A percentile compares a stretch with the other conserved stretches of the same genome.
phyloP scores from a whole-genome alignment of 2,797 vertebrate genomes.

The Enteromius fasciolatus region DNA sequence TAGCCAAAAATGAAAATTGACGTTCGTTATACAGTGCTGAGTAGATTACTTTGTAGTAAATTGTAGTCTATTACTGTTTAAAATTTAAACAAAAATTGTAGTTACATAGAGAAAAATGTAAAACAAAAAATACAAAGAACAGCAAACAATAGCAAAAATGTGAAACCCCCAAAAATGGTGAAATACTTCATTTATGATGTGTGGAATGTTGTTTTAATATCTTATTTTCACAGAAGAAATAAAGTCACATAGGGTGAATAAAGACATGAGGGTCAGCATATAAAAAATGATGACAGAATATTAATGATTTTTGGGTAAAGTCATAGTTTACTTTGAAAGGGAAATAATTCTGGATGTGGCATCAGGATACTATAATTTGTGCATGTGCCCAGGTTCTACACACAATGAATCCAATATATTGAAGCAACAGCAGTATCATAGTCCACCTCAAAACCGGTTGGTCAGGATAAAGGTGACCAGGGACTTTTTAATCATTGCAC shows the following conservation, averaged over 20 bases:
- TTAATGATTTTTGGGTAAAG: not conserved
- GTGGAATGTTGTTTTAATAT: not conserved
- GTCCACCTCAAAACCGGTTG: not conserved
- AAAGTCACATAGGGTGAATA: not conserved
- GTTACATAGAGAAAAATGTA: not conserved
- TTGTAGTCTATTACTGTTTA: not conserved
- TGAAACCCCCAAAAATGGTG: not conserved
- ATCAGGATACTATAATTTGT: not conserved
- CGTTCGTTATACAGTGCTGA: not conserved
- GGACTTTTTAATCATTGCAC: not conserved
- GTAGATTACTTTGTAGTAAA: not conserved
- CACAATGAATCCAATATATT: not conserved
- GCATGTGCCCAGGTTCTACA: constrained; percentile 40
- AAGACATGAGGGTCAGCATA: no score
- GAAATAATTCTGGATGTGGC: not conserved
- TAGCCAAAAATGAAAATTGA: not conserved
- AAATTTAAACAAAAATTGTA: not conserved
- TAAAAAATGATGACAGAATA: not conserved
- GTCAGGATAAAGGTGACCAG: constrained; percentile 58
- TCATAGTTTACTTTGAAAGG: not conserved
- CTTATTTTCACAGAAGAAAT: not conserved
- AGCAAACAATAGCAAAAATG: no score
- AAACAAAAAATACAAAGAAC: no score
- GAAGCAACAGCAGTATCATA: constrained; percentile 20
- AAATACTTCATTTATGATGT: not conserved